Evolutionary conservation across 2,888 invertebrate species (phyloP).

Genomic region (Agrotis ipsilon): DNA sequence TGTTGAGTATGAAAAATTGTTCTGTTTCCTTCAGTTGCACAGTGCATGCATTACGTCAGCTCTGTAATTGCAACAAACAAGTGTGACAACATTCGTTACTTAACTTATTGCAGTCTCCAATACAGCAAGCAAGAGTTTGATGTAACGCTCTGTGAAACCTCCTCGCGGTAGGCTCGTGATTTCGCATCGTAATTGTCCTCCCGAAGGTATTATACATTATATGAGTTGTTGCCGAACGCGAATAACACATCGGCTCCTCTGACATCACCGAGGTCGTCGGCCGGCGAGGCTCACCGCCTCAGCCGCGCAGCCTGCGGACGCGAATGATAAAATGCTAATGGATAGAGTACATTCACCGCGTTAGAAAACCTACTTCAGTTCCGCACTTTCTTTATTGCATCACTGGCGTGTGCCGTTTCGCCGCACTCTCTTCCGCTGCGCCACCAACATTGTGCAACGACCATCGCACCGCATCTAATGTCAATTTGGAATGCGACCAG

Average conservation of each 20-base stretch:
- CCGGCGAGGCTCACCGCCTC: constrained; percentile 77
- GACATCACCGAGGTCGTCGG: constrained; percentile 86
- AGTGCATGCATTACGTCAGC: constrained; percentile 79
- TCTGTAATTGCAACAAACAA: constrained; percentile 83
- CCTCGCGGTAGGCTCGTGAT: constrained; percentile 73
- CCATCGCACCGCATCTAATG: constrained; percentile 71
- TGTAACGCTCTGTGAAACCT: constrained; percentile 78
- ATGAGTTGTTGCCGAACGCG: constrained; percentile 74
- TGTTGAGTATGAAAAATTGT: constrained; percentile 32
- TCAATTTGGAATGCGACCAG: constrained; percentile 77
- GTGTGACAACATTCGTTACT: constrained; percentile 88
- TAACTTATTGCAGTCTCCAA: constrained; percentile 83
- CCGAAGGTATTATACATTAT: constrained; percentile 74
- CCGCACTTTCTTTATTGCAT: constrained; percentile 91
- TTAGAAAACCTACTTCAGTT: constrained; percentile 90
- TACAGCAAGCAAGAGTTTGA: constrained; percentile 79
- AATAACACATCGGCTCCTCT: constrained; percentile 74
- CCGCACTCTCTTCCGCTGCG: constrained; percentile 88
- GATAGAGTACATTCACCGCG: constrained; percentile 89
- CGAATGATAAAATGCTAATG: constrained; percentile 87
- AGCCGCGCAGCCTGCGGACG: constrained; percentile 76
- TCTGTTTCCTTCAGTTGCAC: constrained; percentile 67
- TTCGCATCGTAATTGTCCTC: constrained; percentile 78
- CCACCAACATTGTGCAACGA: constrained; percentile 81
- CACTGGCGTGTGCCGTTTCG: constrained; percentile 86